Evolutionary conservation across 1,140 invertebrate genomes (phyloP).

Genomic region (Gonatopus flavifemur): DNA sequence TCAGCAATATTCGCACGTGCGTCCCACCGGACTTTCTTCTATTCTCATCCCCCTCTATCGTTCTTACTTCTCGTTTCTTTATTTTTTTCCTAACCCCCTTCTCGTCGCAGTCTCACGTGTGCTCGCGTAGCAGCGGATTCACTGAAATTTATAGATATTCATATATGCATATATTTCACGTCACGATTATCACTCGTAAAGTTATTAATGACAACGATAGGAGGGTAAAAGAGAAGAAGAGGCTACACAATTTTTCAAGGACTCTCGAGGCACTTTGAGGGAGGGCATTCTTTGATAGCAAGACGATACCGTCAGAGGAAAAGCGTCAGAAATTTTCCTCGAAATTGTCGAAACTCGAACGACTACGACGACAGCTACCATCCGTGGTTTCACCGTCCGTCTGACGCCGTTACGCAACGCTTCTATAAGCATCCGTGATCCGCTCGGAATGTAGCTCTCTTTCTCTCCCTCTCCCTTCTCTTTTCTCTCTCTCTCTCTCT

Average conservation of each 20-base stretch:
- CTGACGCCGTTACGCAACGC: slow-evolving; percentile 54
- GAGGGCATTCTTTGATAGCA: no score
- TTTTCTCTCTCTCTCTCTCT: slow-evolving; percentile 11
- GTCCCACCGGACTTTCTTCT: slow-evolving; percentile 12
- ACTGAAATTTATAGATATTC: no score
- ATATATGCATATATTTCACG: no score
- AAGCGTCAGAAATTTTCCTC: slow-evolving; percentile 10
- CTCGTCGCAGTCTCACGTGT: neutral
- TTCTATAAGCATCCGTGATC: slow-evolving; percentile 60
- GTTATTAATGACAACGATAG: no score
- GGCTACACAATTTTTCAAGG: no score
- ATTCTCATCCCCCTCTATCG: slow-evolving; percentile 18
- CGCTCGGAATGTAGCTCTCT: slow-evolving; percentile 51
- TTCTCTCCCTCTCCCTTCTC: slow-evolving; percentile 14
- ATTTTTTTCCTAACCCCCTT: slow-evolving; percentile 4
- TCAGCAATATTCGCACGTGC: slow-evolving; percentile 21
- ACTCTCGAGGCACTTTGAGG: no score
- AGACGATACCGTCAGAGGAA: neutral
- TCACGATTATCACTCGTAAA: no score
- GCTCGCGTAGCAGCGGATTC: no score
- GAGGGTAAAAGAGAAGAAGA: no score
- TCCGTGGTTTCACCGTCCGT: slow-evolving; percentile 32
- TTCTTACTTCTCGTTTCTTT: neutral
- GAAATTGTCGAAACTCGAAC: slow-evolving; percentile 26
- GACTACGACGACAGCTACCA: slow-evolving; percentile 11